A percentile compares a stretch with the other conserved stretches of the same genome.
Evolutionary conservation across 2,113 vertebrate genomes (phyloP).

Genomic region (Podocnemis expansa): DNA sequence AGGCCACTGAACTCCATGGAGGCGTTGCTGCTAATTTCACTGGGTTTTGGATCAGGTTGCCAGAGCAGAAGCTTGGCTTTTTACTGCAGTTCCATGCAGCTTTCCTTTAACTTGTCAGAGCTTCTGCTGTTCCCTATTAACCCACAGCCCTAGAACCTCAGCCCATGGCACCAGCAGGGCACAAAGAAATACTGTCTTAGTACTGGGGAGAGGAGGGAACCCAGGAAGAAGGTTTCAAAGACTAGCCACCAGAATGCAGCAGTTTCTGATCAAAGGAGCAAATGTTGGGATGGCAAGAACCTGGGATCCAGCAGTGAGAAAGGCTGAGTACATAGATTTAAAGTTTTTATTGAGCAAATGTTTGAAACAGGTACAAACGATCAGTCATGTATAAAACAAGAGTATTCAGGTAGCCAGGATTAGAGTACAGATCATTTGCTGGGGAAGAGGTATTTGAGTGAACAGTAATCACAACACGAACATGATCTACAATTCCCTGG

Average conservation of each 20-base stretch:
- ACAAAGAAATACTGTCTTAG: neutral
- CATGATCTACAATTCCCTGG: no score
- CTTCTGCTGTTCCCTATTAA: neutral
- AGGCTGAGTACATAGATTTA: no score
- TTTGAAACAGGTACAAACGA: no score
- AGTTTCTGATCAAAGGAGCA: neutral
- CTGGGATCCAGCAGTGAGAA: neutral
- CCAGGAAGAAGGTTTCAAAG: neutral
- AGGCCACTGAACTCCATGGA: neutral
- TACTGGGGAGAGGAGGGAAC: neutral
- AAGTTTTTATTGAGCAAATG: no score
- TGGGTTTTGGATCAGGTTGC: neutral
- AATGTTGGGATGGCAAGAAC: no score
- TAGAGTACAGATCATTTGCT: no score
- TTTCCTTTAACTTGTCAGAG: neutral
- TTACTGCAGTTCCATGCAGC: neutral
- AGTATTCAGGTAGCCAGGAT: neutral
- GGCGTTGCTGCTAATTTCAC: neutral
- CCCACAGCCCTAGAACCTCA: neutral
- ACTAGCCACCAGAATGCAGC: neutral
- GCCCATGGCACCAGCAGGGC: neutral
- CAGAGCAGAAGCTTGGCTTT: neutral
- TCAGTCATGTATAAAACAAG: no score
- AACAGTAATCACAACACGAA: no score
- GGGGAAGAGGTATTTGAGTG: no score